These are phyloP conservation scores for Idaea straminata DNA, from an alignment of 2,888 invertebrate genomes.

Conservation along the genomic window DNA sequence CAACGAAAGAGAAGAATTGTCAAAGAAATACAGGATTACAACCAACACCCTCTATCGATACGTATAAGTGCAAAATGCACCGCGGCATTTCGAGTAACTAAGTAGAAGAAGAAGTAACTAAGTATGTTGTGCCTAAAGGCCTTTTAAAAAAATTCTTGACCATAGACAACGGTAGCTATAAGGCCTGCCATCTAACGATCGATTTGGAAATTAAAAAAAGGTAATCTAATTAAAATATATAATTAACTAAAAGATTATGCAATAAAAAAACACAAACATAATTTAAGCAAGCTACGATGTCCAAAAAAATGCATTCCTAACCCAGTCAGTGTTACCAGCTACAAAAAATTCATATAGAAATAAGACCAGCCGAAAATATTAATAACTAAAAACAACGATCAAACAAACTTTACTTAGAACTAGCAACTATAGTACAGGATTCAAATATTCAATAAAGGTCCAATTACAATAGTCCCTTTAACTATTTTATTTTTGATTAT, in stretches of 20 bases:
- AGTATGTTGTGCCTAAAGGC: too few relatives aligned
- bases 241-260: background rate
- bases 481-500: background rate
- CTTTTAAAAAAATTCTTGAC: too few relatives aligned
- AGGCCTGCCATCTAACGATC: too few relatives aligned
- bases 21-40: too few relatives aligned
- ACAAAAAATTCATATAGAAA: slow-evolving; percentile 31
- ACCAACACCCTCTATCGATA: too few relatives aligned
- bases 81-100: too few relatives aligned
- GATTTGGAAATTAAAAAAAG: too few relatives aligned
- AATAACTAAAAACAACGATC: slow-evolving; percentile 63
- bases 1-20: too few relatives aligned
- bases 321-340: slow-evolving; percentile 21
- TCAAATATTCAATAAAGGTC: slow-evolving; percentile 8
- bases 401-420: slow-evolving; percentile 58
- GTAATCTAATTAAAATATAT: background rate
- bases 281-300: slow-evolving; percentile 10
- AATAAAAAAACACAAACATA: slow-evolving; percentile 24
- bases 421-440: slow-evolving; percentile 67
- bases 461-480: background rate
- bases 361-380: slow-evolving; percentile 44
- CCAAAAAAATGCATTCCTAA: slow-evolving; percentile 18
- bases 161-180: too few relatives aligned
- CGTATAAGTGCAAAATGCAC: too few relatives aligned
- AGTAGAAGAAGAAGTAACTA: too few relatives aligned